Evolutionary conservation across 1,140 invertebrate genomes (phyloP).

Genomic region (Akabosia matsudoensis): DNA sequence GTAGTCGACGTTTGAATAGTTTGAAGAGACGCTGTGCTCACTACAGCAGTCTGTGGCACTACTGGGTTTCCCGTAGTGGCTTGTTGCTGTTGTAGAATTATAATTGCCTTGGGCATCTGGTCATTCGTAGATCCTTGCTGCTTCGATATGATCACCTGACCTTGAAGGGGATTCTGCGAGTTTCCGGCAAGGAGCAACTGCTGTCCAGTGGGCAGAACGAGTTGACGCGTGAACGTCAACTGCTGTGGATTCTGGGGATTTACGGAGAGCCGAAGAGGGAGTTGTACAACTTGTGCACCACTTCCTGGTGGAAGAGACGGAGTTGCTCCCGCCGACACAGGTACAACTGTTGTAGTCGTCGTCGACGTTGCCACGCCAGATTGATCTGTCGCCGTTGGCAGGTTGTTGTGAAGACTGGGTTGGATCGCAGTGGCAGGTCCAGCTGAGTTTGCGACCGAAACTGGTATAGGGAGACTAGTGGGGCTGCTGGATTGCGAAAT

Average conservation of each 20-base stretch:
- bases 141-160: constrained; percentile 43
- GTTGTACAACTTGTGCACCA: constrained; percentile 34
- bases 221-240: constrained; percentile 41
- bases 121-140: constrained; percentile 28
- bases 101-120: constrained; percentile 43
- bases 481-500: constrained; percentile 15
- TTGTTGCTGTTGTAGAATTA: constrained; percentile 35
- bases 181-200: constrained; percentile 35
- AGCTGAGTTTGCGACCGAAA: not conserved
- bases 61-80: not conserved
- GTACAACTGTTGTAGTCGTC: not conserved
- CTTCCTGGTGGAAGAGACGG: constrained; percentile 28
- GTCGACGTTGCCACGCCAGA: not conserved
- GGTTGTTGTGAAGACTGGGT: not conserved
- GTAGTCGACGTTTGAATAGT: not conserved
- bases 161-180: constrained; percentile 39
- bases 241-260: constrained; percentile 38
- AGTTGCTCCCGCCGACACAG: constrained; percentile 30
- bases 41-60: not conserved
- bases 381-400: not conserved
- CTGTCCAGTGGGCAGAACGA: constrained; percentile 43
- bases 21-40: not conserved
- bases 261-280: constrained; percentile 28
- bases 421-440: not conserved
- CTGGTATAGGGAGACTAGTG: not conserved